Evolutionary conservation across 2,888 invertebrate species (phyloP).

Genomic region (Dynastes grantii): DNA sequence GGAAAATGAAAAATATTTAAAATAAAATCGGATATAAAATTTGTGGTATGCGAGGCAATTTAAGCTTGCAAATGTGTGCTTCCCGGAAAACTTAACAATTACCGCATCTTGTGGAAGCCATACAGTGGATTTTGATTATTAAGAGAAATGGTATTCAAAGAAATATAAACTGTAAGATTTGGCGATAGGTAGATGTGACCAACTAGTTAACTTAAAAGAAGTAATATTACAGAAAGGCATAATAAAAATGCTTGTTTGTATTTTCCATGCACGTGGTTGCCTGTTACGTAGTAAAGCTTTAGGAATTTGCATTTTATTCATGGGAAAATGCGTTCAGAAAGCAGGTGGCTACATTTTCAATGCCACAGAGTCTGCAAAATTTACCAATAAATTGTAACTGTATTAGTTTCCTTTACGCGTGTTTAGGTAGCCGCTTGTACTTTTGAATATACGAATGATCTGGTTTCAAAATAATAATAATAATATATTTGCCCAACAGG

Average conservation of each 20-base stretch:
- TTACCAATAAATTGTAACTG: too few species aligned
- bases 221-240: neutral
- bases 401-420: too few species aligned
- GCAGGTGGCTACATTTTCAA: neutral
- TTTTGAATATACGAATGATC: too few species aligned
- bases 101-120: neutral
- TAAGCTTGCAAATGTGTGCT: neutral
- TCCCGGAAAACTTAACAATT: slow-evolving; percentile 6
- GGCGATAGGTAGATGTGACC: too few species aligned
- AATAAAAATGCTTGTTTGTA: neutral
- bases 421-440: too few species aligned
- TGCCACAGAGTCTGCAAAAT: neutral
- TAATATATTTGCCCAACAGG: too few species aligned
- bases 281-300: neutral
- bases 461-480: too few species aligned
- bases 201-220: too few species aligned
- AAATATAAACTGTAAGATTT: too few species aligned
- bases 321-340: neutral
- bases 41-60: slow-evolving; percentile 15
- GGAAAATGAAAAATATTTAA: slow-evolving; percentile 5
- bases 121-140: too few species aligned
- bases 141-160: too few species aligned
- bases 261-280: neutral
- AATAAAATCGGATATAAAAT: slow-evolving; percentile 30
- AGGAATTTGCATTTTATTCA: neutral